phyloP scores from a whole-genome alignment of 2,113 vertebrate genomes.

The human (Homo sapiens) region GRCh38 chr20:24580001-24580500 shows the following conservation, averaged over 20 bases:
- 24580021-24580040: fast-evolving
- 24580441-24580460: too few relatives aligned
- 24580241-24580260: background rate
- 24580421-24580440: too few relatives aligned
- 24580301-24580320: background rate
- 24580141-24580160: background rate
- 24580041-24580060: background rate
- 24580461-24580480: too few relatives aligned
- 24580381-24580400: constrained; percentile 2
- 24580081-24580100: too few relatives aligned
- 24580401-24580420: background rate
- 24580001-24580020: background rate
- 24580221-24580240: background rate
- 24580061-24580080: background rate
- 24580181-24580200: background rate
- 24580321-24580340: background rate
- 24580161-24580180: background rate
- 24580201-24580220: background rate
- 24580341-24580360: background rate
- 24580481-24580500: too few relatives aligned
- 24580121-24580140: background rate
- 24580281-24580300: background rate
- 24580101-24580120: background rate
- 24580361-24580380: background rate
- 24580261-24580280: background rate